phyloP scores from a whole-genome alignment of 1,140 invertebrate species.

The Dreissena rostriformis region DNA sequence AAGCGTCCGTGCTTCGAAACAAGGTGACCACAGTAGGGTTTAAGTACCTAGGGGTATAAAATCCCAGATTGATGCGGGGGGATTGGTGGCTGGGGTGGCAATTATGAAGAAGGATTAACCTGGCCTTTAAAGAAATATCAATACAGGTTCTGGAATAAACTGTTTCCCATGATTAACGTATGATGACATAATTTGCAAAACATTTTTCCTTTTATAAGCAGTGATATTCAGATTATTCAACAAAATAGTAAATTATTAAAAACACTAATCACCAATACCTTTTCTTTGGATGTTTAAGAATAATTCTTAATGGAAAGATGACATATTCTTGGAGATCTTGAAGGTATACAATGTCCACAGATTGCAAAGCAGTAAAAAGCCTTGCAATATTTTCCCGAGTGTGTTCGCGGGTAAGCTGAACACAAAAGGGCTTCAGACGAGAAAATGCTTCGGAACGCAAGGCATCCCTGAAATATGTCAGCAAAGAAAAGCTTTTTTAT shows the following conservation, averaged over 20 bases:
- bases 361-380: slow-evolving; percentile 49
- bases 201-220: neutral
- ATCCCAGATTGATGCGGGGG: too few relatives aligned
- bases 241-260: too few relatives aligned
- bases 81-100: too few relatives aligned
- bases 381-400: slow-evolving; percentile 59
- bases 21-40: too few relatives aligned
- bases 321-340: slow-evolving; percentile 72
- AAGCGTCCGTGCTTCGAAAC: too few relatives aligned
- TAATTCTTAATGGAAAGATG: slow-evolving; percentile 66
- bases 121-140: too few relatives aligned
- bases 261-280: slow-evolving; percentile 48
- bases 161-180: too few relatives aligned
- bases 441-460: slow-evolving; percentile 40
- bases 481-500: too few relatives aligned
- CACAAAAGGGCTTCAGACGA: slow-evolving; percentile 61
- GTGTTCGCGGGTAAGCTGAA: slow-evolving; percentile 63
- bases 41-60: too few relatives aligned
- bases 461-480: slow-evolving; percentile 39
- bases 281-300: slow-evolving; percentile 64
- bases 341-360: slow-evolving; percentile 53
- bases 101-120: too few relatives aligned
- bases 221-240: too few relatives aligned
- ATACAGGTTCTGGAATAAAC: neutral
- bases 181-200: too few relatives aligned